Percentiles rank a stretch among this genome's conserved stretches.
Evolutionary conservation across 53 echinoderm and acorn worm species (phyloP).

Genomic region (Holothuria leucospilota): DNA sequence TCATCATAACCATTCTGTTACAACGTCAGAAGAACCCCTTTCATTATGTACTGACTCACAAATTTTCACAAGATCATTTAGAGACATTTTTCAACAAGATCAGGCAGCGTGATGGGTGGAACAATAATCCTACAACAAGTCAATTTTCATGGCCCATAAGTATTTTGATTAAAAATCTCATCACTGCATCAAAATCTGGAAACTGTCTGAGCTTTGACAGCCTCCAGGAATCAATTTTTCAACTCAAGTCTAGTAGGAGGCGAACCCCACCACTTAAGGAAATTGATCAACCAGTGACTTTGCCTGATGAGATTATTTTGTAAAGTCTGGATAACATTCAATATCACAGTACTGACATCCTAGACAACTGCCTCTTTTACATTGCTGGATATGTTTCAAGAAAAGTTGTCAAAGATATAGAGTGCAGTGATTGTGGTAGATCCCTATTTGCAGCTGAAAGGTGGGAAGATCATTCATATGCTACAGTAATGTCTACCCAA

Average conservation of each 20-base stretch:
- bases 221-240: constrained; percentile 37
- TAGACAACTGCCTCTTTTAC: constrained; percentile 49
- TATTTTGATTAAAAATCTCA: constrained; percentile 50
- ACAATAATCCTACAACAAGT: constrained; percentile 52
- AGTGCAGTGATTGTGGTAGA: constrained; percentile 46
- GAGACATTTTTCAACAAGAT: constrained; percentile 58
- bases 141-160: constrained; percentile 61
- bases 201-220: constrained; percentile 20
- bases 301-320: background rate
- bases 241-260: background rate
- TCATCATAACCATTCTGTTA: constrained; percentile 48
- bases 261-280: background rate
- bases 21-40: constrained; percentile 31
- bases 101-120: constrained; percentile 60
- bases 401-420: background rate
- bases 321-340: too few species aligned
- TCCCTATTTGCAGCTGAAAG: constrained; percentile 13
- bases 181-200: too few species aligned
- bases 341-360: constrained; percentile 37
- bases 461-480: background rate
- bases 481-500: background rate
- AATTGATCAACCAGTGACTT: background rate
- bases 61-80: constrained; percentile 59
- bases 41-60: constrained; percentile 55
- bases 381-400: constrained; percentile 55